These are phyloP conservation scores for Chorisops tibialis DNA, from an alignment of 2,888 invertebrate genomes.

Conservation along the genomic window DNA sequence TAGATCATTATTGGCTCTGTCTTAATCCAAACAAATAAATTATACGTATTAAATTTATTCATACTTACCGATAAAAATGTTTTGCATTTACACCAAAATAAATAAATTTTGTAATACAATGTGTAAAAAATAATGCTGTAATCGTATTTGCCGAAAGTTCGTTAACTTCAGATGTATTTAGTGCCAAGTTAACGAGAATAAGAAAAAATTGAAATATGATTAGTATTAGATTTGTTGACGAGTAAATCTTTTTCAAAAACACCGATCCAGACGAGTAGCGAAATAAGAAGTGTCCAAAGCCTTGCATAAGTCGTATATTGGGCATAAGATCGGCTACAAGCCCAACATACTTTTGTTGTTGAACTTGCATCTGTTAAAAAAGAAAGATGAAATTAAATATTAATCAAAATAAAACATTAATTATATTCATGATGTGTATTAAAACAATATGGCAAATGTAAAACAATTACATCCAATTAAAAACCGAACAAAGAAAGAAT, in stretches of 20 bases:
- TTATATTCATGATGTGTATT: too few species aligned
- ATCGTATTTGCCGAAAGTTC: constrained; percentile 74
- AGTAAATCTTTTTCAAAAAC: constrained; percentile 61
- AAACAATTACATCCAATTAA: too few species aligned
- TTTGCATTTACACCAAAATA: constrained; percentile 73
- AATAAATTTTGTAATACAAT: constrained; percentile 68
- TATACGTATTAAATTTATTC: too few species aligned
- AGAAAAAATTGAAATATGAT: constrained; percentile 61
- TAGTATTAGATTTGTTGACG: constrained; percentile 60
- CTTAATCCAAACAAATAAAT: too few species aligned
- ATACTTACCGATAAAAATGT: constrained; percentile 64
- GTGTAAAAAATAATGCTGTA: constrained; percentile 76
- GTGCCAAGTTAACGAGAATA: constrained; percentile 65
- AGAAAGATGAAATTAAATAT: too few species aligned
- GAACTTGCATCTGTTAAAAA: constrained; percentile 41
- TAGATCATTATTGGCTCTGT: too few species aligned
- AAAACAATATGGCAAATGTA: too few species aligned
- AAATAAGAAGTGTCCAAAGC: constrained; percentile 74
- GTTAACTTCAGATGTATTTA: constrained; percentile 73
- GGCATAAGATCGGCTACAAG: constrained; percentile 82
- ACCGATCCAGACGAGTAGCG: constrained; percentile 67
- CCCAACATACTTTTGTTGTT: constrained; percentile 54
- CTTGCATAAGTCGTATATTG: constrained; percentile 74
- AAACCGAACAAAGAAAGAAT: too few species aligned
- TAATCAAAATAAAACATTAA: background rate